phyloP scores from a whole-genome alignment of 2,888 invertebrate genomes.

The Metellina segmentata region DNA sequence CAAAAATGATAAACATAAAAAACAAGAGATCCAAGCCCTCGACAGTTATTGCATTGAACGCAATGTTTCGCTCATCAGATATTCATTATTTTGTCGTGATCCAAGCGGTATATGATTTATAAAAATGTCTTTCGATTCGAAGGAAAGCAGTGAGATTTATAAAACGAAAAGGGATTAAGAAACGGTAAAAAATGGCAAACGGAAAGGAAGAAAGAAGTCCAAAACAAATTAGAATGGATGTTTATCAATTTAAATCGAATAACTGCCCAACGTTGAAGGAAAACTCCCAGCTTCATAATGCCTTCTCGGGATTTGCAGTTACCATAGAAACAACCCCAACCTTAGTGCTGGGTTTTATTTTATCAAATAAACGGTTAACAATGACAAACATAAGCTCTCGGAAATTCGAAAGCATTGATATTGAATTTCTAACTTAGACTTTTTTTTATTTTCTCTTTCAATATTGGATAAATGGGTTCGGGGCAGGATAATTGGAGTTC shows the following conservation, averaged over 20 bases:
- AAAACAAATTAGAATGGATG: not conserved
- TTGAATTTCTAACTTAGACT: not conserved
- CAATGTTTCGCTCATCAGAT: not conserved
- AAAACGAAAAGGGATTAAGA: not conserved
- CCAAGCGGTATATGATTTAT: not conserved
- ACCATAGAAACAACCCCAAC: not conserved
- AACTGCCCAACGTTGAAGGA: not conserved
- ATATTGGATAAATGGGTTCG: no score
- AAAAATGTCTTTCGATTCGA: not conserved
- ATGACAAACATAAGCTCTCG: not conserved
- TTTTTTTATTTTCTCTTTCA: not conserved
- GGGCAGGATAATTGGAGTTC: no score
- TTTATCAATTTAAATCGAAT: not conserved
- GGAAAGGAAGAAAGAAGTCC: not conserved
- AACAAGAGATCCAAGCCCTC: not conserved
- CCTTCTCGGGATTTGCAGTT: not conserved
- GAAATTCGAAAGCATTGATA: not conserved
- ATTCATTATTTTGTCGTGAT: not conserved
- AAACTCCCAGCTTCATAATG: not conserved
- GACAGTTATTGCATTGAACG: no score
- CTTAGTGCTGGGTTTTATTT: not conserved
- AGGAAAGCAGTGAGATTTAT: not conserved
- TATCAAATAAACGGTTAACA: not conserved
- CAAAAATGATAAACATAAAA: not conserved
- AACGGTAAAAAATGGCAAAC: not conserved